phyloP scores from a whole-genome alignment of 2,888 invertebrate species.

The Stenoptilia bipunctidactyla region DNA sequence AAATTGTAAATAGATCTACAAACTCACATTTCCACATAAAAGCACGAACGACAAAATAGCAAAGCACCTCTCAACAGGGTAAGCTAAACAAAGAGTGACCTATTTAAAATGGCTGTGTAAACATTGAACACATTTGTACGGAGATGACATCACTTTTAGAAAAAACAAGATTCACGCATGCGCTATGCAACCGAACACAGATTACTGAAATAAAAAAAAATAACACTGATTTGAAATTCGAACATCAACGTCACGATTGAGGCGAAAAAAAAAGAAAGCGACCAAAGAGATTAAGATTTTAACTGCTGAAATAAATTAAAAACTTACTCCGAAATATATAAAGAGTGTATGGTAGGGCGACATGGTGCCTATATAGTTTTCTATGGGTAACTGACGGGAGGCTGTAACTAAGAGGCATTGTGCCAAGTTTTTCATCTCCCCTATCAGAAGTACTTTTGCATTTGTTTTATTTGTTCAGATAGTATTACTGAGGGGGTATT shows the following conservation, averaged over 20 bases:
- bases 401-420: conserved; percentile 28
- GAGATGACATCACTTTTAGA: not conserved
- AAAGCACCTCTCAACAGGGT: too few species aligned
- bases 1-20: too few species aligned
- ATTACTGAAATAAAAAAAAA: too few species aligned
- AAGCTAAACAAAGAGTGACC: too few species aligned
- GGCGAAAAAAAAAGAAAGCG: too few species aligned
- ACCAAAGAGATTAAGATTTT: not conserved
- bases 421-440: conserved; percentile 30
- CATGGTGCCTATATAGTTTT: conserved; percentile 37
- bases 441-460: not conserved
- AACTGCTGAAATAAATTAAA: conserved; percentile 3
- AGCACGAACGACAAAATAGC: too few species aligned
- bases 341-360: conserved; percentile 28
- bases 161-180: not conserved
- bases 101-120: too few species aligned
- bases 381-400: conserved; percentile 33
- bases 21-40: too few species aligned
- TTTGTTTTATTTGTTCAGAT: conserved; percentile 4
- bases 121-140: not conserved
- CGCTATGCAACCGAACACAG: too few species aligned
- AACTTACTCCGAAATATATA: conserved; percentile 47
- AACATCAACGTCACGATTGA: too few species aligned
- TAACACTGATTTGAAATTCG: too few species aligned
- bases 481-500: too few species aligned